Evolutionary conservation across 2,888 invertebrate species (phyloP).

Genomic region (Agonopterix heracliana): DNA sequence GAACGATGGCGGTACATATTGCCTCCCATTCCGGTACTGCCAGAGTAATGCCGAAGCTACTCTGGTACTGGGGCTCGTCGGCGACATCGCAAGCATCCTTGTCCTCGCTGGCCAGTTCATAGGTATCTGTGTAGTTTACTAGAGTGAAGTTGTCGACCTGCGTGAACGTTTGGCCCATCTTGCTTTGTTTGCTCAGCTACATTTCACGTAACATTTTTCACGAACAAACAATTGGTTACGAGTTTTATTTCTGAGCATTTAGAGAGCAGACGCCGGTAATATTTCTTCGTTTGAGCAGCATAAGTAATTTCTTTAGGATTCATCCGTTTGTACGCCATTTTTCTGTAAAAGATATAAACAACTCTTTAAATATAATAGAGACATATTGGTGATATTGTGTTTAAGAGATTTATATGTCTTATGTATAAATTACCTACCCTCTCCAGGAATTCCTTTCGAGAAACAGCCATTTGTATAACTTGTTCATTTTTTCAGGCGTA

Average conservation of each 20-base stretch:
- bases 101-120: constrained; percentile 44
- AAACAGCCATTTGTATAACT: constrained; percentile 46
- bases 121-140: constrained; percentile 46
- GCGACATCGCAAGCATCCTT: constrained; percentile 62
- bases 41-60: constrained; percentile 82
- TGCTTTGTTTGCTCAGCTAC: constrained; percentile 32
- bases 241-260: constrained; percentile 28
- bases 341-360: constrained; percentile 52
- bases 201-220: constrained; percentile 50
- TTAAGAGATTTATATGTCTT: constrained; percentile 11
- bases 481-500: constrained; percentile 48
- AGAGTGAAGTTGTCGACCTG: constrained; percentile 47
- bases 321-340: constrained; percentile 43
- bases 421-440: constrained; percentile 28
- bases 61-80: constrained; percentile 74
- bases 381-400: constrained; percentile 18
- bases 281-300: constrained; percentile 31
- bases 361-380: constrained; percentile 13
- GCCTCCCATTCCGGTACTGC: constrained; percentile 92
- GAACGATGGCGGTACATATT: constrained; percentile 84
- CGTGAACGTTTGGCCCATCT: constrained; percentile 63
- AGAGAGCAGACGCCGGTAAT: constrained; percentile 24
- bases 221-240: constrained; percentile 22
- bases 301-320: constrained; percentile 30
- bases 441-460: constrained; percentile 42